These are phyloP conservation scores for Meta bourneti DNA, from an alignment of 2,888 invertebrate species.

Conservation along the genomic window DNA sequence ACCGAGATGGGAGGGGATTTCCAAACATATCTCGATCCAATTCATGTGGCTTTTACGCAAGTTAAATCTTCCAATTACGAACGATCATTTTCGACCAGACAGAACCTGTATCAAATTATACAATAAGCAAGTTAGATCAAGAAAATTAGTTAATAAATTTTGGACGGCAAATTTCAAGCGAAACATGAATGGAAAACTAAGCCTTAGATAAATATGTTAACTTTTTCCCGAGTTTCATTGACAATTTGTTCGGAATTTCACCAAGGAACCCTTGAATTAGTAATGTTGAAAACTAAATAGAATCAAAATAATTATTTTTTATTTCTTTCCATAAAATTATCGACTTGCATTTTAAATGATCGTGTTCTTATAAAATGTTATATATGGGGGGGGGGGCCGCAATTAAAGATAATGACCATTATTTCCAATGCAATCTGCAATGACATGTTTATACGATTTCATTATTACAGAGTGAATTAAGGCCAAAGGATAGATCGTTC, in stretches of 20 bases:
- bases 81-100: neutral
- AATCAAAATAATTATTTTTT: too few species aligned
- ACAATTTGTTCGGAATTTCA: too few species aligned
- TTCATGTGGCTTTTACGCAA: neutral
- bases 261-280: too few species aligned
- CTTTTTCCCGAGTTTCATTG: too few species aligned
- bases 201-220: neutral
- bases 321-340: too few species aligned
- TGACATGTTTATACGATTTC: neutral
- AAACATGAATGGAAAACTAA: neutral
- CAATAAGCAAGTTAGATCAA: neutral
- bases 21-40: conserved; percentile 1
- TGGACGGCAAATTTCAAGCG: neutral
- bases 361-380: neutral
- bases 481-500: too few species aligned
- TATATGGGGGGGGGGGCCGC: too few species aligned
- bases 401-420: neutral
- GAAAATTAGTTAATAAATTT: neutral
- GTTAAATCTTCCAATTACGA: neutral
- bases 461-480: too few species aligned
- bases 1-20: conserved; percentile 1
- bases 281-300: too few species aligned
- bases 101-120: neutral
- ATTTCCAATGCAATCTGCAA: too few species aligned
- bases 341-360: neutral